Conservation (phyloP, 2,888 invertebrate genomes). For the Plagiodera versicolora region DNA sequence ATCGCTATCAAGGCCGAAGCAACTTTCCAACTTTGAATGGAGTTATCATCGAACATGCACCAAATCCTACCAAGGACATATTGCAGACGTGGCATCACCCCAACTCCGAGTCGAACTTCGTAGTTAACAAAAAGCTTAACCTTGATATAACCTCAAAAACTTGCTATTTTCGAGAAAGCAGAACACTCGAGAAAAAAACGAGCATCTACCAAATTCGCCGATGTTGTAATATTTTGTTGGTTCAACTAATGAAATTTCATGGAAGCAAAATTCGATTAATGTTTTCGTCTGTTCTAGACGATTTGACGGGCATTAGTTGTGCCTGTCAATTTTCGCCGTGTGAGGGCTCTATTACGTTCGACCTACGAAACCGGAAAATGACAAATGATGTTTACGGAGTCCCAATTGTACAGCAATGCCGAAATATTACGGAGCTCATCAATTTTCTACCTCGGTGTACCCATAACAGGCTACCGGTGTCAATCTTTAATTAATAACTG, state of each 20-base stretch:
- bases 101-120: too few relatives aligned
- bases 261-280: background rate
- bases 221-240: background rate
- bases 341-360: slow-evolving; percentile 25
- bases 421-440: slow-evolving; percentile 29
- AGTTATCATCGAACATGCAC: too few relatives aligned
- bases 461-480: slow-evolving; percentile 23
- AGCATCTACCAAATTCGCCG: background rate
- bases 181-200: background rate
- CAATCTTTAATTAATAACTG: slow-evolving; percentile 31
- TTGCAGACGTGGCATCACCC: too few relatives aligned
- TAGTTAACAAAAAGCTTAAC: too few relatives aligned
- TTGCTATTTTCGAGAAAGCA: too few relatives aligned
- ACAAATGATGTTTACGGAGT: slow-evolving; percentile 26
- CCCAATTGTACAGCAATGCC: slow-evolving; percentile 30
- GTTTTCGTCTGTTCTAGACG: background rate
- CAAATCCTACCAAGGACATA: too few relatives aligned
- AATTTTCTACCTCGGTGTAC: slow-evolving; percentile 25
- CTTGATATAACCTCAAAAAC: too few relatives aligned
- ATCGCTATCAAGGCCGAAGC: too few relatives aligned
- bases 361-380: slow-evolving; percentile 20
- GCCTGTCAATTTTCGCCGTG: slow-evolving; percentile 23
- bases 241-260: background rate
- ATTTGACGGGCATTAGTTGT: slow-evolving; percentile 16
- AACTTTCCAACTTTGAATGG: too few relatives aligned